Conservation (phyloP, 2,888 invertebrate species). For the Melipona bicolor region DNA sequence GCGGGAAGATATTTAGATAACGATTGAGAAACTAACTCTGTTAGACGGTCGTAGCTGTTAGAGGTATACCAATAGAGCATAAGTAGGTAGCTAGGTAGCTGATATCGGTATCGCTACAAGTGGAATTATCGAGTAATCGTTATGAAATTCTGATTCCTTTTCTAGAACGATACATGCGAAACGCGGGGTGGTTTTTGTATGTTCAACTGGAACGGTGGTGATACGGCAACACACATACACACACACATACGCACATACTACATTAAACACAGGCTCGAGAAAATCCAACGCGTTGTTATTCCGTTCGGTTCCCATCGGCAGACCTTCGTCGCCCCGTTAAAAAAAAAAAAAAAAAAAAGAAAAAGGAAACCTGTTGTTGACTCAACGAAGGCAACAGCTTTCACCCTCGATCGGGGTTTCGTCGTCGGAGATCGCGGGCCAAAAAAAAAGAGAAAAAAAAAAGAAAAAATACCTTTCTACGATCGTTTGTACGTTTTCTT, state of each 20-base stretch:
- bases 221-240: slow-evolving; percentile 1
- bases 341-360: neutral
- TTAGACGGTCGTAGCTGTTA: slow-evolving; percentile 74
- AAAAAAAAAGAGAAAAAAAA: neutral
- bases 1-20: slow-evolving; percentile 60
- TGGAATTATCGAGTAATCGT: slow-evolving; percentile 62
- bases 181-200: slow-evolving; percentile 35
- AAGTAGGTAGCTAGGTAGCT: slow-evolving; percentile 57
- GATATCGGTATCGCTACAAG: slow-evolving; percentile 51
- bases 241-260: neutral
- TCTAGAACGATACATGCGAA: slow-evolving; percentile 8
- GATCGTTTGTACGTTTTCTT: slow-evolving; percentile 42
- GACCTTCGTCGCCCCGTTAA: slow-evolving; percentile 55
- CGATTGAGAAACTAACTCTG: slow-evolving; percentile 65
- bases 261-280: slow-evolving; percentile 13
- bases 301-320: slow-evolving; percentile 66
- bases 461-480: slow-evolving; percentile 15
- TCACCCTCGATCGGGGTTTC: slow-evolving; percentile 43
- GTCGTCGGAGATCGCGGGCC: slow-evolving; percentile 46
- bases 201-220: neutral
- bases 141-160: slow-evolving; percentile 56
- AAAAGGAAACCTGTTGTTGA: neutral
- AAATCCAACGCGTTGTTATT: slow-evolving; percentile 44
- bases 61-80: slow-evolving; percentile 61
- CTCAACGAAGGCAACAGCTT: neutral